Evolutionary conservation across 2,888 invertebrate species (phyloP).

Genomic region (Pyrrhia umbra): DNA sequence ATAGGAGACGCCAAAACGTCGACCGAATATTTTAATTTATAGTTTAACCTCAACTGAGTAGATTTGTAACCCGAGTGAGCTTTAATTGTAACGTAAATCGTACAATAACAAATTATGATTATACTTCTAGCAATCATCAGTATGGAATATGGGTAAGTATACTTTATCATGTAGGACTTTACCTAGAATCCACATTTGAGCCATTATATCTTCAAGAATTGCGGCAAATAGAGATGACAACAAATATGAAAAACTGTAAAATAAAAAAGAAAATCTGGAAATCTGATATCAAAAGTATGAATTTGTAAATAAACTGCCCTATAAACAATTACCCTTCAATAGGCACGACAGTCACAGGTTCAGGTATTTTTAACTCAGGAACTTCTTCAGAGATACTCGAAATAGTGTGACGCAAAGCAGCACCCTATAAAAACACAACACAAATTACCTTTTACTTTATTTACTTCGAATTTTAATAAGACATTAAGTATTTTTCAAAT

Average conservation of each 20-base stretch:
- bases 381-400: background rate
- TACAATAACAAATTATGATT: too few species aligned
- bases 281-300: background rate
- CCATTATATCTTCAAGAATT: slow-evolving; percentile 62
- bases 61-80: too few species aligned
- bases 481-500: too few species aligned
- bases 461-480: too few species aligned
- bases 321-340: slow-evolving; percentile 8
- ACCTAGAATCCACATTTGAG: slow-evolving; percentile 62
- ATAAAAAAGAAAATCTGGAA: slow-evolving; percentile 20
- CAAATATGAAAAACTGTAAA: slow-evolving; percentile 34
- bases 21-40: too few species aligned
- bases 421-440: slow-evolving; percentile 5
- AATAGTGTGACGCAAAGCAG: background rate
- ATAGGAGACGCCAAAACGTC: too few species aligned
- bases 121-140: background rate
- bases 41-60: too few species aligned
- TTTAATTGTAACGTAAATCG: background rate
- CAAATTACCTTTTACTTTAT: too few species aligned
- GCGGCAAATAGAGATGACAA: slow-evolving; percentile 50
- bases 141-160: background rate
- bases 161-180: slow-evolving; percentile 12
- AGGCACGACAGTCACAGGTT: background rate
- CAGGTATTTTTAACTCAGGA: background rate
- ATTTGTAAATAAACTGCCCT: too few species aligned